Evolutionary conservation across 2,888 invertebrate species (phyloP), one percentile per base, ranked within the genome.

Genomic region (Platerodrilus igneus): DNA sequence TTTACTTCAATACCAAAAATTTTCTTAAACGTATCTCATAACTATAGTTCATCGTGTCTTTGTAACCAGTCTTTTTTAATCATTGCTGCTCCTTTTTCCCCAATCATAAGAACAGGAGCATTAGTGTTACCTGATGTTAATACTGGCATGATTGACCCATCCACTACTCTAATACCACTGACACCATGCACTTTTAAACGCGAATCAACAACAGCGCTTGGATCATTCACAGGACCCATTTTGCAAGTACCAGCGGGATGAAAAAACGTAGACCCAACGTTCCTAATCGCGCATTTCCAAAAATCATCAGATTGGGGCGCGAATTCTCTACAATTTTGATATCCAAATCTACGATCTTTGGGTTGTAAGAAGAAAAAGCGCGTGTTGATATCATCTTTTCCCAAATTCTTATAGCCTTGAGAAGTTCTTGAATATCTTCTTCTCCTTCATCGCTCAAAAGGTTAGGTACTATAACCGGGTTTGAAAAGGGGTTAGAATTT

Each of bases 21-120:
- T n/a, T n/a, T n/a, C n/a, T n/a, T n/a, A n/a, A n/a, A n/a, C n/a
- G n/a, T n/a, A n/a, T n/a, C n/a, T n/a, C n/a, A n/a, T n/a, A n/a
- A n/a, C n/a, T n/a, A n/a, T n/a, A n/a, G n/a, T 3, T 18, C 13
- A 2, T n/a, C 51, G 50, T 3, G n/a, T n/a, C n/a, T n/a, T n/a
- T 48, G 45, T 52, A 79, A 61, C 89, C 89, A 89, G 66, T 89
- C 88, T 64, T 83, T 79, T 66, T 89, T 89, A 40, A 89, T 79
- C 57, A 89, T 71, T 70, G 89, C 91, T 0, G 90, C 77, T 3
- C 87, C 90, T 62, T 89, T 90, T 59, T 92, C 91, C 1, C 81
- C 91, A 19, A 91, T 86, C 91, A 91, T 91, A 31, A 91, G 86
- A 10, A 83, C 82, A 0, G 91, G 88, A 1, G 91, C 91, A 63